Evolutionary conservation across 2,888 invertebrate genomes (phyloP).

Genomic region (Polyommatus iphigenia): DNA sequence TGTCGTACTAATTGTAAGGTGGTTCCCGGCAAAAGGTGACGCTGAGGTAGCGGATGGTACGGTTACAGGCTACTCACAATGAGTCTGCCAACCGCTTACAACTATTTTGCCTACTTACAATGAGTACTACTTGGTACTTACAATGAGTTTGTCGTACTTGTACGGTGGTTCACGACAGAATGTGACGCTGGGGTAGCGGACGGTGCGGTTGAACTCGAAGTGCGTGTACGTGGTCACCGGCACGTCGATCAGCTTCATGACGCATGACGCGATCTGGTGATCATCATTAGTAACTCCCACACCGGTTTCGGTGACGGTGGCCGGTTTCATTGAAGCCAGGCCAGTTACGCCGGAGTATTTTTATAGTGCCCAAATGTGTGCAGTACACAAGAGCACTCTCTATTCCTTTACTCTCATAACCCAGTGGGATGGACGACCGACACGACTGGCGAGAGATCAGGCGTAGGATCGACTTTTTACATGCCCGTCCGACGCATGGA

Average conservation of each 20-base stretch:
- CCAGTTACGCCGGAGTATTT: too few species aligned
- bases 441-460: too few species aligned
- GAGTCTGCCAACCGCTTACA: not conserved
- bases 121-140: constrained; percentile 51
- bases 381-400: too few species aligned
- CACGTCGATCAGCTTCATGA: constrained; percentile 80
- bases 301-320: too few species aligned
- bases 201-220: constrained; percentile 83
- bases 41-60: constrained; percentile 84
- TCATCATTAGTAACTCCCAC: not conserved
- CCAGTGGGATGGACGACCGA: too few species aligned
- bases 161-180: constrained; percentile 85
- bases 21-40: constrained; percentile 84
- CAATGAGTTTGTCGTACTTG: constrained; percentile 77
- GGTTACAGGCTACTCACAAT: constrained; percentile 58
- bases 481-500: too few species aligned
- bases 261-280: constrained; percentile 79
- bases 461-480: too few species aligned
- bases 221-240: constrained; percentile 85
- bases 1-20: constrained; percentile 80
- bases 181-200: constrained; percentile 85
- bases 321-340: too few species aligned
- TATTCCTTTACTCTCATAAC: too few species aligned
- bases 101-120: not conserved
- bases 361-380: too few species aligned